A percentile compares a stretch with the other conserved stretches of the same genome.
phyloP scores from a whole-genome alignment of 1,140 invertebrate genomes.

The Arion vulgaris region DNA sequence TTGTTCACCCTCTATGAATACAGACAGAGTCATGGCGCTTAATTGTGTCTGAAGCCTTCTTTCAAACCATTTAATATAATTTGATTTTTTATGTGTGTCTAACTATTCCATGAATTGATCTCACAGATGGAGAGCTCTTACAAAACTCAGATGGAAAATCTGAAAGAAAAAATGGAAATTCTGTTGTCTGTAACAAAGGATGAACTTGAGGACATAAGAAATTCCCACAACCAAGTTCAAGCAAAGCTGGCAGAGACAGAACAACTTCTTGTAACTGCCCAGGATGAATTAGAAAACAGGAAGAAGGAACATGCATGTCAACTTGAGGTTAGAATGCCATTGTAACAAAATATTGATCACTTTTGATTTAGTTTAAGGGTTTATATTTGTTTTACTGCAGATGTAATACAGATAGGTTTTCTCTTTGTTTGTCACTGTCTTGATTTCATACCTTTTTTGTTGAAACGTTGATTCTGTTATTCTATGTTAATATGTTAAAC shows the following conservation, averaged over 20 bases:
- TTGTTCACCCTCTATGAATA: no score
- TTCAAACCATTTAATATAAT: no score
- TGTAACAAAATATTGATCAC: no score
- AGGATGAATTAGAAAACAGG: background rate
- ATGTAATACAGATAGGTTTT: no score
- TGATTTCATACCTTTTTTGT: no score
- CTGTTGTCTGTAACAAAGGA: slow-evolving; percentile 49
- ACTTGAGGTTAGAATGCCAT: slow-evolving; percentile 14
- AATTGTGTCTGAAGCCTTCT: no score
- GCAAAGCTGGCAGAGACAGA: slow-evolving; percentile 10
- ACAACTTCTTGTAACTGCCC: background rate
- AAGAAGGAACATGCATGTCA: slow-evolving; percentile 7
- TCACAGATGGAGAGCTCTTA: slow-evolving; percentile 54
- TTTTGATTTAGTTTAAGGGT: no score
- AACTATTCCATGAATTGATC: slow-evolving; percentile 36
- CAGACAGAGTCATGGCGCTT: no score
- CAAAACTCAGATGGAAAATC: slow-evolving; percentile 50
- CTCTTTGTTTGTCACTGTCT: no score
- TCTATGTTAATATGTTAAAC: no score
- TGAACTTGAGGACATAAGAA: slow-evolving; percentile 18
- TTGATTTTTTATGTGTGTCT: no score
- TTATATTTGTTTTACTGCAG: background rate
- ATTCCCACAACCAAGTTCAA: background rate
- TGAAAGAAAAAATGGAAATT: slow-evolving; percentile 32
- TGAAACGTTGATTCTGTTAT: no score